Evolutionary conservation across 2,797 vertebrate genomes (phyloP), one percentile per base, ranked within the genome.

Genomic region (Synaphobranchus kaupii): DNA sequence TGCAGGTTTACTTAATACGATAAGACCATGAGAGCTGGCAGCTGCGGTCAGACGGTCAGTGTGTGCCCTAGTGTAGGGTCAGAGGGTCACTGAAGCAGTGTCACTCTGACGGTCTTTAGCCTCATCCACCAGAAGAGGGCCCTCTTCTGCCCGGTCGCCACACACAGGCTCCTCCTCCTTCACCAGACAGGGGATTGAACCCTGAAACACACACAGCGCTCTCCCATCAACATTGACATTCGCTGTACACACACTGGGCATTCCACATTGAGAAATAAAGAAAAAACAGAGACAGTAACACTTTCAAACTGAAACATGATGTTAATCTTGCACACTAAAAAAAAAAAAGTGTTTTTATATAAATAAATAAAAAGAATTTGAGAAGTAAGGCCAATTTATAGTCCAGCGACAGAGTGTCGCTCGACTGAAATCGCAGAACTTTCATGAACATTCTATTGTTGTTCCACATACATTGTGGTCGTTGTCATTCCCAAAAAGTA

Each of bases 71-170:
- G 88, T 88, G 82, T 15, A 31, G 28, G 88, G 91, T 92, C 92
- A 93, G 93, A 91, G 90, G 15, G 87, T 91, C 89, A 91, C 47
- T 82, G 88, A 89, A 89, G 91, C 89, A 83, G 86, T 9, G 68
- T 17, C 66, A 89, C 93, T 93, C 94, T 90, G 90, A 95, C 94
- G 12, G 82, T 54, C 88, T 96, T 95, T 99, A 99, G 96, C 98
- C 97, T 98, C 98, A 99, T 93, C 98, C 97, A 0, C 98, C 97
- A 0, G 97, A 91, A 0, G 98, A 97, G 0, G 98, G 98, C 0
- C 97, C 97, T 91, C 98, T 96, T 90, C 98, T 96, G 56, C 97
- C 96, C 0, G 98, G 98, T 91, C 98, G 97, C 96, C 96, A 99
- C 47, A 94, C 90, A 82, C 97, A 98, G 0, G 96, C 90, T 25